These are phyloP conservation scores for Morone saxatilis DNA, from an alignment of 2,113 vertebrate species.

Conservation along the genomic window DNA sequence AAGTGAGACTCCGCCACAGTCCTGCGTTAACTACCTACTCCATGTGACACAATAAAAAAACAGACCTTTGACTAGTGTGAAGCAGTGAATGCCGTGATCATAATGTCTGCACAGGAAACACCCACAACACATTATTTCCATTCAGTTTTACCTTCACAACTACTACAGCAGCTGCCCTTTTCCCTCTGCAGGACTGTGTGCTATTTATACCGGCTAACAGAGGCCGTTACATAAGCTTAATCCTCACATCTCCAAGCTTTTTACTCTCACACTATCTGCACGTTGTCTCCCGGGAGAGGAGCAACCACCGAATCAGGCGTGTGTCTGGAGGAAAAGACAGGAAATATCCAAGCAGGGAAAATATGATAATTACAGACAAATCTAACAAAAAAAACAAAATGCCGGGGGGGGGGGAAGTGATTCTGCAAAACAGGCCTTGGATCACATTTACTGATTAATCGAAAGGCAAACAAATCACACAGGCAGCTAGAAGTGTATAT, in stretches of 20 bases:
- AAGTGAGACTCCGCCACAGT: not conserved
- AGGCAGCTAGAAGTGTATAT: not conserved
- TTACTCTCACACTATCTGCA: conserved; percentile 39
- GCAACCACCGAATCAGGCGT: conserved; percentile 31
- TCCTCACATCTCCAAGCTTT: conserved; percentile 68
- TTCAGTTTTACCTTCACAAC: conserved; percentile 23
- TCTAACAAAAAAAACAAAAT: not conserved
- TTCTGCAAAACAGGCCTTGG: not conserved
- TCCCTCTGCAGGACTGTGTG: conserved; percentile 32
- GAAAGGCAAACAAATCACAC: conserved; percentile 3
- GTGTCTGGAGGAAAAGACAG: conserved; percentile 16
- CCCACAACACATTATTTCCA: conserved; percentile 6
- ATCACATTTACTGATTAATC: conserved; percentile 16
- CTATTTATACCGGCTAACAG: conserved; percentile 79
- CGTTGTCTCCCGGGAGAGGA: conserved; percentile 23
- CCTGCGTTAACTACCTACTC: not conserved
- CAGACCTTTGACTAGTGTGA: not conserved
- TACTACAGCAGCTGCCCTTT: conserved; percentile 55
- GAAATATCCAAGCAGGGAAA: conserved; percentile 47
- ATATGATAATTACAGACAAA: not conserved
- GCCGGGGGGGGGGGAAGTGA: not conserved
- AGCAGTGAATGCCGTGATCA: not conserved
- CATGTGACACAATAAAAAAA: conserved; percentile 12
- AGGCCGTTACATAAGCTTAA: conserved; percentile 82
- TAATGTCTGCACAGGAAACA: conserved; percentile 24